Percentiles rank a stretch among this genome's conserved stretches.
phyloP scores from a whole-genome alignment of 1,140 invertebrate species.

The Octopus bimaculoides region DNA sequence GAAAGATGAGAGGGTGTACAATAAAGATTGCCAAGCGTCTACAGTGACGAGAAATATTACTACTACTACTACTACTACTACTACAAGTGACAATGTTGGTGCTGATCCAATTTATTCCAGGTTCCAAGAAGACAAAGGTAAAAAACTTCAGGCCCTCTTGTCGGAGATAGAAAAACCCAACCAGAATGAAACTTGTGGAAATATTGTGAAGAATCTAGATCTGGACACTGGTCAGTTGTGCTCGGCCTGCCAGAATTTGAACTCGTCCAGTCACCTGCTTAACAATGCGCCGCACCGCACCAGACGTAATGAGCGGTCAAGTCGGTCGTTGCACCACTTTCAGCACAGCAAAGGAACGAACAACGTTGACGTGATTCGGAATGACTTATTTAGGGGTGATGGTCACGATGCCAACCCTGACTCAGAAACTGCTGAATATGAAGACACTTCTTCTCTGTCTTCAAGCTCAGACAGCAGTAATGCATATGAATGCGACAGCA shows the following conservation, averaged over 20 bases:
- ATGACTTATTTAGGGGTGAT: conserved; percentile 47
- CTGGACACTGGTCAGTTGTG: not conserved
- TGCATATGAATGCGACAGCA: conserved; percentile 35
- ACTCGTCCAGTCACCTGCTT: conserved; percentile 31
- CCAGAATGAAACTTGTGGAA: conserved; percentile 34
- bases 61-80: too few relatives aligned
- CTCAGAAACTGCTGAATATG: conserved; percentile 36
- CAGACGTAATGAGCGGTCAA: conserved; percentile 24
- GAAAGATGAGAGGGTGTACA: conserved; percentile 17
- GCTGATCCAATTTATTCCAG: too few relatives aligned
- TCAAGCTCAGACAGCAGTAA: conserved; percentile 45
- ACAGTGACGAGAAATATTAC: not conserved
- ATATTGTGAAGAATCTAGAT: conserved; percentile 34
- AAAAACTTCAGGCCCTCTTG: conserved; percentile 52
- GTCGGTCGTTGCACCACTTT: conserved; percentile 27
- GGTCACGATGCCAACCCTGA: conserved; percentile 26
- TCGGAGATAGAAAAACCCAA: conserved; percentile 52
- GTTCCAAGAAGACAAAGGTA: conserved; percentile 30
- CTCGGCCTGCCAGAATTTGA: not conserved
- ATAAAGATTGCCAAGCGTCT: conserved; percentile 13
- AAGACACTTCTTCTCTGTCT: conserved; percentile 44
- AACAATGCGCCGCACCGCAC: conserved; percentile 38
- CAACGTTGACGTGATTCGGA: conserved; percentile 54
- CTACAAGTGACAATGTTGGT: too few relatives aligned
- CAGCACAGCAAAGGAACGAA: conserved; percentile 43